Conservation (phyloP, 2,113 vertebrate species). For the Campylomormyrus numenius region DNA sequence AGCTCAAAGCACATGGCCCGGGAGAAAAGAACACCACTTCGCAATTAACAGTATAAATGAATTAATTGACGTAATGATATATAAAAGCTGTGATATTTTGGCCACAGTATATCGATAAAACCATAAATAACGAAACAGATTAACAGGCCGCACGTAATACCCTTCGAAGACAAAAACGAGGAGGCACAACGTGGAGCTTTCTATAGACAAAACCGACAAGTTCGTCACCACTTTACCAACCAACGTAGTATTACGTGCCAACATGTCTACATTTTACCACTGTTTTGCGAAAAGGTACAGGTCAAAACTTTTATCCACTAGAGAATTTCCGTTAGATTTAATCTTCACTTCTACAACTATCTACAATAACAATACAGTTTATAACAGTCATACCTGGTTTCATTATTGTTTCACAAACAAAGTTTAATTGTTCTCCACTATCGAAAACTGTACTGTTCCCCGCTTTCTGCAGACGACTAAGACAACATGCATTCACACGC, state of each 20-base stretch:
- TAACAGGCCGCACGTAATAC: not conserved
- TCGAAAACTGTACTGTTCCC: not conserved
- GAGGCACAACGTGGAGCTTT: not conserved
- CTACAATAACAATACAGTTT: not conserved
- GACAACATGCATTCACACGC: not conserved
- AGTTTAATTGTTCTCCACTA: not conserved
- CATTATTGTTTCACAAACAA: not conserved
- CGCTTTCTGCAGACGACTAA: not conserved
- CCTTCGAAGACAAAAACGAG: not conserved
- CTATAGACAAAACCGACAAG: not conserved
- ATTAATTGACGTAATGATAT: not conserved
- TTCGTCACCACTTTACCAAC: not conserved
- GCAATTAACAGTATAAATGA: not conserved
- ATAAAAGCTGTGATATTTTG: not conserved
- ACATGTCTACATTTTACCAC: not conserved
- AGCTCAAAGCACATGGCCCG: not conserved
- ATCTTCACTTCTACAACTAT: not conserved
- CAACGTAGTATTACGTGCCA: not conserved
- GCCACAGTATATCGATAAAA: not conserved
- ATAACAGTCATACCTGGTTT: slow-evolving; percentile 13
- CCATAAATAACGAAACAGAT: not conserved
- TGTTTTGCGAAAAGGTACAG: not conserved
- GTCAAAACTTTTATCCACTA: not conserved
- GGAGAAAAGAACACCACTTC: not conserved
- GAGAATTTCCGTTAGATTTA: not conserved